These are phyloP conservation scores for Mobula birostris DNA, from an alignment of 2,113 vertebrate genomes.

Conservation along the genomic window DNA sequence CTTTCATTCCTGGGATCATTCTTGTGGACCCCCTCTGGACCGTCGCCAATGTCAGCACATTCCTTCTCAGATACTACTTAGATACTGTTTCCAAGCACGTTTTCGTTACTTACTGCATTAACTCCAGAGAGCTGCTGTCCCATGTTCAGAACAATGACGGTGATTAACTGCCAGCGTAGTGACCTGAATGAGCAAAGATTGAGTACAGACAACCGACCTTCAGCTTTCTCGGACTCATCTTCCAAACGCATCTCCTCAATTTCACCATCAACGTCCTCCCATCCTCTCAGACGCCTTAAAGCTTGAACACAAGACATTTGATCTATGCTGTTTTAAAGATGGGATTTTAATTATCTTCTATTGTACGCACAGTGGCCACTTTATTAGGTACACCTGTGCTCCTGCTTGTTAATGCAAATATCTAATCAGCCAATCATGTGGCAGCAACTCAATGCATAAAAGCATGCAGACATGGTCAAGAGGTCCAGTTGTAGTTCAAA, in stretches of 20 bases:
- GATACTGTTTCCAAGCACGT: too few species aligned
- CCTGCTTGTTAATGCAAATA: too few species aligned
- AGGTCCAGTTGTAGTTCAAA: too few species aligned
- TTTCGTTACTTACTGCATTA: slow-evolving; percentile 64
- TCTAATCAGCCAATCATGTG: too few species aligned
- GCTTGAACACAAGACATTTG: slow-evolving; percentile 49
- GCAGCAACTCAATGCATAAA: too few species aligned
- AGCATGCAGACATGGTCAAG: too few species aligned
- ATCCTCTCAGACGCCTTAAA: slow-evolving; percentile 65
- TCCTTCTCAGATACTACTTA: too few species aligned
- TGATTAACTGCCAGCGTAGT: slow-evolving; percentile 82
- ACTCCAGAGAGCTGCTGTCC: slow-evolving; percentile 89
- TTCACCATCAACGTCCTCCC: slow-evolving; percentile 63
- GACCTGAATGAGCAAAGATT: slow-evolving; percentile 63
- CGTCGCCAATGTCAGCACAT: too few species aligned
- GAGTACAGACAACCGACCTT: slow-evolving; percentile 65
- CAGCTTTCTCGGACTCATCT: slow-evolving; percentile 63
- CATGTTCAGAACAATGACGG: slow-evolving; percentile 69
- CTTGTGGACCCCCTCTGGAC: too few species aligned
- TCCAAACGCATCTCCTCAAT: slow-evolving; percentile 74
- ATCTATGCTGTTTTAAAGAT: not conserved
- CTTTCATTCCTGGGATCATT: too few species aligned
- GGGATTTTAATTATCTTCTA: not conserved
- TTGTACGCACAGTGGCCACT: too few species aligned
- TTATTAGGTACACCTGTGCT: too few species aligned